These are phyloP conservation scores for Ciona savignyi DNA, from an alignment of 23 tunicate species.

Conservation along the genomic window DNA sequence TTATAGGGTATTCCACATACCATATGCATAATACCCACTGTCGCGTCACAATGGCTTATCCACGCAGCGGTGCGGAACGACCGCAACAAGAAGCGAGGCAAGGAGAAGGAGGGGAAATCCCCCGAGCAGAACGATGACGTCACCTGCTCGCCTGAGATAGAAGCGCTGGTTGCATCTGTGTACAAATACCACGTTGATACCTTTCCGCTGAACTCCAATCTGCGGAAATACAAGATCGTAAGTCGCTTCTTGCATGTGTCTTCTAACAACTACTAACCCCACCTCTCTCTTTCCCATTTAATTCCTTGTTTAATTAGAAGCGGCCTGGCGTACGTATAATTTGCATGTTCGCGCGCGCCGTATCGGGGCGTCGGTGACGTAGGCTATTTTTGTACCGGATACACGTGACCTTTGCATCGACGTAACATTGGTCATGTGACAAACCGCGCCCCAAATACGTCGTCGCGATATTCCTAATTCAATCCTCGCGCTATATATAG, in stretches of 20 bases:
- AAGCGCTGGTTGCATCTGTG: constrained; percentile 48
- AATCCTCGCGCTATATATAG: no score
- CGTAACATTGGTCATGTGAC: no score
- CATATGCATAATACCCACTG: no score
- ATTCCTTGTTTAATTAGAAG: neutral
- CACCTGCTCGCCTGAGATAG: constrained; percentile 59
- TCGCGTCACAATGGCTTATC: no score
- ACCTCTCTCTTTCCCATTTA: neutral
- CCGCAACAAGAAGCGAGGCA: constrained; percentile 90
- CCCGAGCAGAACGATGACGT: constrained; percentile 30
- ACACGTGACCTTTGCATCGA: no score
- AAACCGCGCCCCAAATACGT: no score
- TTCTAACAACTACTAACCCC: no score
- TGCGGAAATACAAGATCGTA: constrained; percentile 63
- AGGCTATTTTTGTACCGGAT: no score
- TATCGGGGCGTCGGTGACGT: no score
- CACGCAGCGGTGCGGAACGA: constrained; percentile 92
- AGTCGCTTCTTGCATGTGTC: constrained; percentile 9
- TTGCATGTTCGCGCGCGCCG: neutral
- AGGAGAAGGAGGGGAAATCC: constrained; percentile 73
- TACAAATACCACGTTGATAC: constrained; percentile 68
- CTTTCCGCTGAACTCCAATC: constrained; percentile 33
- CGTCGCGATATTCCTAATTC: no score
- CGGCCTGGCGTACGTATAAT: neutral
- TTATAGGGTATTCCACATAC: no score